A percentile compares a stretch with the other conserved stretches of the same genome.
Evolutionary conservation across 2,888 invertebrate species (phyloP).

Genomic region (Synanthedon andrenaeformis): DNA sequence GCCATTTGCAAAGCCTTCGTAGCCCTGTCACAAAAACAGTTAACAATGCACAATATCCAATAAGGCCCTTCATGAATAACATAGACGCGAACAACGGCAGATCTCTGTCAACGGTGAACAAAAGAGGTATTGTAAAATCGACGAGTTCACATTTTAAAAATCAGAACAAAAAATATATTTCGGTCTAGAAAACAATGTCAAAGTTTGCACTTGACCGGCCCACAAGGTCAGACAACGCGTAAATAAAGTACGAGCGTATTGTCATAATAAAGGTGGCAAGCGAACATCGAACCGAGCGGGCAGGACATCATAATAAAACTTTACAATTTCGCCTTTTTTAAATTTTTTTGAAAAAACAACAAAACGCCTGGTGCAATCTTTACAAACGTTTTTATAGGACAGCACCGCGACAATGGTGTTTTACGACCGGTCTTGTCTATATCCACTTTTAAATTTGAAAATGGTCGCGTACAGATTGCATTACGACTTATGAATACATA

Average conservation of each 20-base stretch:
- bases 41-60: not conserved
- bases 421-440: conserved; percentile 20
- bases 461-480: conserved; percentile 34
- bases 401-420: conserved; percentile 22
- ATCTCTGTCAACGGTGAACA: conserved; percentile 1
- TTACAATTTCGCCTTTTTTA: conserved; percentile 8
- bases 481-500: conserved; percentile 7
- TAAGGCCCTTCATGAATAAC: not conserved
- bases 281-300: conserved; percentile 12
- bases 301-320: conserved; percentile 14
- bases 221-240: conserved; percentile 41
- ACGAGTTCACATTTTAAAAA: conserved; percentile 18
- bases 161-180: conserved; percentile 12
- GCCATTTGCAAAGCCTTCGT: conserved; percentile 95
- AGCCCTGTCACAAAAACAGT: conserved; percentile 76
- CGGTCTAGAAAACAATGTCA: conserved; percentile 36
- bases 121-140: conserved; percentile 22
- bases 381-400: conserved; percentile 17
- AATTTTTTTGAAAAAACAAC: conserved; percentile 14
- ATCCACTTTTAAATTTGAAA: conserved; percentile 31
- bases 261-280: conserved; percentile 17
- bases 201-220: conserved; percentile 38
- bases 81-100: not conserved
- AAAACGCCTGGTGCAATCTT: conserved; percentile 10
- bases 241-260: conserved; percentile 19